These are phyloP conservation scores for Copidosoma aretas DNA, from an alignment of 2,888 invertebrate species.

Conservation along the genomic window DNA sequence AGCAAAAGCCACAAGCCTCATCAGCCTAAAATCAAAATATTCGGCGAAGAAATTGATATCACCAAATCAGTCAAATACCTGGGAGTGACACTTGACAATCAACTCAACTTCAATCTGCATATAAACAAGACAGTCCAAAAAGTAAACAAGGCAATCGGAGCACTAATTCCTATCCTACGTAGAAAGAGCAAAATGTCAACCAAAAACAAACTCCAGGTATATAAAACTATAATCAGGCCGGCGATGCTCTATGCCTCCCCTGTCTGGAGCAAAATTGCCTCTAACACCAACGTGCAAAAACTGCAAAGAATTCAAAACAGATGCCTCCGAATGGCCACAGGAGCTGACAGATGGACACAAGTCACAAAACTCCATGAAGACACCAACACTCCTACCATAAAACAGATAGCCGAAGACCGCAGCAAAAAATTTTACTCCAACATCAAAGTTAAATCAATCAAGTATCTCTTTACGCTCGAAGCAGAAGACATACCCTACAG, in stretches of 20 bases:
- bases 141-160: not conserved
- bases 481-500: not conserved
- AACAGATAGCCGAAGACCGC: not conserved
- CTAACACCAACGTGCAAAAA: constrained; percentile 4
- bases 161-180: not conserved
- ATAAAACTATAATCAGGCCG: constrained; percentile 1
- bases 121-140: not conserved
- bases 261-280: constrained; percentile 2
- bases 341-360: constrained; percentile 9
- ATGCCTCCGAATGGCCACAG: constrained; percentile 32
- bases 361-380: constrained; percentile 22
- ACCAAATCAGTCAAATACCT: not conserved
- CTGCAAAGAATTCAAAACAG: constrained; percentile 34
- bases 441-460: not conserved
- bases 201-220: not conserved
- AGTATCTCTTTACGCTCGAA: not conserved
- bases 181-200: not conserved
- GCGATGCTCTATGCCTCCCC: constrained; percentile 7
- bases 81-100: not conserved
- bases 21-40: not conserved
- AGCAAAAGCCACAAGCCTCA: not conserved
- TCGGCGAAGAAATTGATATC: not conserved
- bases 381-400: not conserved
- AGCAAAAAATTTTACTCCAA: not conserved
- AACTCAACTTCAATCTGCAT: constrained; percentile 4